Evolutionary conservation across 2,888 invertebrate species (phyloP).

Genomic region (Sacculina carcini): DNA sequence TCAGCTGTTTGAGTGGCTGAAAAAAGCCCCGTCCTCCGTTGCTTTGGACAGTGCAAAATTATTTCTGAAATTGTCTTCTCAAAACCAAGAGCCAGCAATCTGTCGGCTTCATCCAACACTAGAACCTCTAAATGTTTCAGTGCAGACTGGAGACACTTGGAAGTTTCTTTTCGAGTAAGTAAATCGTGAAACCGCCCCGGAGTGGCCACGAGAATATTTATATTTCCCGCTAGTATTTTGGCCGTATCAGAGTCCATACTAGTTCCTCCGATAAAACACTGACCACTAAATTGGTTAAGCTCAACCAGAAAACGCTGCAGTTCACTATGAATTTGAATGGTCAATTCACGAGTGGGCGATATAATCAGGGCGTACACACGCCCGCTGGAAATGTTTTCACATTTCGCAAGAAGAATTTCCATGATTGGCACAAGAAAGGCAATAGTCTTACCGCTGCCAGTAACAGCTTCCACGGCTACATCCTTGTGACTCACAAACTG

Average conservation of each 20-base stretch:
- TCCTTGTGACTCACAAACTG: conserved; percentile 69
- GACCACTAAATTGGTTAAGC: conserved; percentile 17
- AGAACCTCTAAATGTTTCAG: conserved; percentile 42
- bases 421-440: conserved; percentile 80
- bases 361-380: conserved; percentile 70
- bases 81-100: conserved; percentile 76
- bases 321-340: conserved; percentile 42
- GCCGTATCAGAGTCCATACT: conserved; percentile 46
- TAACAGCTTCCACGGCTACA: conserved; percentile 92
- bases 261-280: conserved; percentile 43
- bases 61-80: conserved; percentile 59
- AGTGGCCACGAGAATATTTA: conserved; percentile 72
- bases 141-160: conserved; percentile 7
- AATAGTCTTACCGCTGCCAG: conserved; percentile 92
- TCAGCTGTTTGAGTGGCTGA: conserved; percentile 96
- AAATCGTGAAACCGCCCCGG: conserved; percentile 81
- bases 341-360: conserved; percentile 86
- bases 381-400: conserved; percentile 35
- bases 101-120: conserved; percentile 88
- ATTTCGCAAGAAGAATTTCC: conserved; percentile 41
- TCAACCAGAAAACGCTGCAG: conserved; percentile 10
- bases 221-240: conserved; percentile 36
- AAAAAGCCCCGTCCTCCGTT: conserved; percentile 86
- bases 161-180: conserved; percentile 22
- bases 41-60: conserved; percentile 64